Evolutionary conservation across 2,797 vertebrate genomes (phyloP), one percentile per base, ranked within the genome.

Genomic region (Pseudocheirus occidentalis): DNA sequence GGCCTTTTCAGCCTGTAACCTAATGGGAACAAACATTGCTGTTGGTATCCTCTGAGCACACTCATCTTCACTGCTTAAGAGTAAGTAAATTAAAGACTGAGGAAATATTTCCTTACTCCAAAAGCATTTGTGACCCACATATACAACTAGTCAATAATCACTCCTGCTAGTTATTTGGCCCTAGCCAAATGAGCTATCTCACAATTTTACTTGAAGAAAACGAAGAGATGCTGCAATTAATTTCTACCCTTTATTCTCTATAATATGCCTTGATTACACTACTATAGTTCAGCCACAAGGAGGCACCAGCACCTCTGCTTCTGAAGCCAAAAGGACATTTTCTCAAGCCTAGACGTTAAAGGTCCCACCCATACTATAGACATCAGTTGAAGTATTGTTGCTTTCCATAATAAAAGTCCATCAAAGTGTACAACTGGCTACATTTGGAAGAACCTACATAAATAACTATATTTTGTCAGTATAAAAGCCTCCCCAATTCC

Each of bases 221-320:
- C 4, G 18, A 40, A 40, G 96, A 89, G 92, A 95, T 93, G 90
- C 55, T 24, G 53, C 87, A 31, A 40, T 56, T 52, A 95, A 95
- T 73, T 59, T 54, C 89, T 46, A 31, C 52, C 4, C 53, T 29
- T 31, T 6, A 31, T 54, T 58, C 46, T 52, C 66, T 27, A 6
- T 56, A 1, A n/a, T 95, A 27, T 87, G 91, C 92, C 46, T 0
- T 54, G 46, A 1, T 4, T 91, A 95, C 89, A 96, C 59, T 97
- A 59, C 55, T 29, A 40, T 0, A 56, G 0, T 90, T 28, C 50
- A n/a, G 90, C 96, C 98, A 96, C 97, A 11, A 11, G 95, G 95
- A 93, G 96, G 95, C 95, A 92, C 91, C 62, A 93, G 93, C 94
- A 94, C 40, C 40, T 87, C 21, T 16, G 73, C 90, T 90, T 95